These are phyloP conservation scores for Iguana delicatissima DNA, from an alignment of 2,797 vertebrate genomes.

Conservation along the genomic window DNA sequence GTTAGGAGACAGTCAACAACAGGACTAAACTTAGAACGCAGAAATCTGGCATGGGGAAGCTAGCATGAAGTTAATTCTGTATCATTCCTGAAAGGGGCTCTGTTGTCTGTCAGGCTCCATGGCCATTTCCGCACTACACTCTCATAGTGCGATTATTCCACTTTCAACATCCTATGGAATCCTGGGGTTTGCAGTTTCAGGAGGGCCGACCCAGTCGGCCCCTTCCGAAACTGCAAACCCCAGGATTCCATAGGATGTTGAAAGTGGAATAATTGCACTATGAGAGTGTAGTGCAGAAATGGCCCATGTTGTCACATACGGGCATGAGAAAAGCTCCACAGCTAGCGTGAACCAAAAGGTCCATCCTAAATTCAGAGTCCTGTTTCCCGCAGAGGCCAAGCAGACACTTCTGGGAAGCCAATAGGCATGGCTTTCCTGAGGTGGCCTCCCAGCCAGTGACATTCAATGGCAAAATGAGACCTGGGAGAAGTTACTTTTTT, in stretches of 20 bases:
- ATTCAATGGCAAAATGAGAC: background rate
- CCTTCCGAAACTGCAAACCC: too few species aligned
- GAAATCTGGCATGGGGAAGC: background rate
- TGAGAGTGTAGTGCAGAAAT: too few species aligned
- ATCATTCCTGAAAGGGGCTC: background rate
- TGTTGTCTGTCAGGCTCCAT: background rate
- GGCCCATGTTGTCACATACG: background rate
- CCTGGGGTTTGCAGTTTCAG: too few species aligned
- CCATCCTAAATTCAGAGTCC: background rate
- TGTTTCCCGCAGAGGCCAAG: background rate
- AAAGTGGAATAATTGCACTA: too few species aligned
- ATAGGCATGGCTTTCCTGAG: too few species aligned
- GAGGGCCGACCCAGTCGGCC: too few species aligned
- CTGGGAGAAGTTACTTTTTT: too few species aligned
- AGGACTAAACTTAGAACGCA: background rate
- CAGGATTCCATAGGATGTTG: too few species aligned
- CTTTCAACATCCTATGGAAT: too few species aligned
- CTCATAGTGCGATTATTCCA: too few species aligned
- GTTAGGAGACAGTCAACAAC: background rate
- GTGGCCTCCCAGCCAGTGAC: background rate
- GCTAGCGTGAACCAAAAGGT: background rate
- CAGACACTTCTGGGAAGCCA: background rate
- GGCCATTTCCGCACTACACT: too few species aligned
- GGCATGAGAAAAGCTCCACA: background rate
- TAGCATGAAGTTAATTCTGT: background rate